A percentile compares a stretch with the other conserved stretches of the same genome.
These are phyloP conservation scores for Drosophila truncata DNA, from an alignment of 1,140 invertebrate genomes.

Conservation along the genomic window DNA sequence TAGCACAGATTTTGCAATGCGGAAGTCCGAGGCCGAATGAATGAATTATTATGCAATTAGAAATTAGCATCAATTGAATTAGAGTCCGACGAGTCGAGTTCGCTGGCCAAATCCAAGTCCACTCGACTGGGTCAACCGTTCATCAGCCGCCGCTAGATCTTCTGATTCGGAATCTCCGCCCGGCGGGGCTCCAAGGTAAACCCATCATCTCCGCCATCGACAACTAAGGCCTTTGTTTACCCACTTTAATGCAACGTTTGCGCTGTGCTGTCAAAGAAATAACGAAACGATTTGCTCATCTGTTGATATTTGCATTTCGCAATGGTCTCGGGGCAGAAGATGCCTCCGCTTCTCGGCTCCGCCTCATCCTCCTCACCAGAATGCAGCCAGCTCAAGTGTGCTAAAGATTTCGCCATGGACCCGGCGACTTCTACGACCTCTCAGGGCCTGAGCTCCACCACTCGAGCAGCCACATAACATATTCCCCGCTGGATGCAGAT, in stretches of 20 bases:
- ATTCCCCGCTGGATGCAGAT: conserved; percentile 35
- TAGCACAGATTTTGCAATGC: conserved; percentile 44
- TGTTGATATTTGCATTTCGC: conserved; percentile 80
- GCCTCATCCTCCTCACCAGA: conserved; percentile 16
- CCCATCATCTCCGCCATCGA: conserved; percentile 26
- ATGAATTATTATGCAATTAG: conserved; percentile 83
- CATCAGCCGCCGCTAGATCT: conserved; percentile 29
- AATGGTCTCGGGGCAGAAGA: conserved; percentile 47
- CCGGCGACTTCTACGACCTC: conserved; percentile 46
- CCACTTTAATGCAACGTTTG: conserved; percentile 71
- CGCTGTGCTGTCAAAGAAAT: conserved; percentile 75
- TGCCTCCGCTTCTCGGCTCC: neutral
- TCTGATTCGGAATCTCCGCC: conserved; percentile 10
- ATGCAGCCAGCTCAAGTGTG: conserved; percentile 52
- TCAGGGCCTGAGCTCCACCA: conserved; percentile 69
- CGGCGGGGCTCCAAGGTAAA: conserved; percentile 27
- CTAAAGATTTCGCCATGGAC: conserved; percentile 65
- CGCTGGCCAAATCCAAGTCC: conserved; percentile 63
- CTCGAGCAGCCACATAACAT: conserved; percentile 38
- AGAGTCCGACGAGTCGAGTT: conserved; percentile 33
- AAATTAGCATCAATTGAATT: conserved; percentile 83
- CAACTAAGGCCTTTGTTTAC: conserved; percentile 59
- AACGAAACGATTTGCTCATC: conserved; percentile 74
- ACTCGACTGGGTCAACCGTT: conserved; percentile 78
- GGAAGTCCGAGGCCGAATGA: conserved; percentile 58